Base-by-base conservation (phyloP, 1,140 invertebrate genomes). In the Zaprionus davidi region DNA sequence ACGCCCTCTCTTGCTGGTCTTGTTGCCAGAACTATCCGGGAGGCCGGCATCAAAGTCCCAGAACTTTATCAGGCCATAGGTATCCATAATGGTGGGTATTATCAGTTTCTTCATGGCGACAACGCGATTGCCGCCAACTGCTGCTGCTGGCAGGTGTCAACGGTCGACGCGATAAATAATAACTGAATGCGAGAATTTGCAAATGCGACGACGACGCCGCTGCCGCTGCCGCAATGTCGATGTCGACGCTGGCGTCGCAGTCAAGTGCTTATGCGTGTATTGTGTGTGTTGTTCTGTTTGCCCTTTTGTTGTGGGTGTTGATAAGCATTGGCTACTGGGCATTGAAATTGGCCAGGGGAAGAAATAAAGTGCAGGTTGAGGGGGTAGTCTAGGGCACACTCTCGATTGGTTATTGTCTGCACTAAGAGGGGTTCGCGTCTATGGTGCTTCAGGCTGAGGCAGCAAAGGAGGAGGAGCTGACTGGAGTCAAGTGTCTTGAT, bases 51-150 rank as follows among this genome's bases (percentile, higher is more conserved):
- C 91, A 53, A 92, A 92, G 57, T 88, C 82, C 91, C 91, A 92
- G 60, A 92, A 92, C 66, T 83, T 91, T 53, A 92, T 92, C 59
- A 92, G 63, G 3, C 91, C 91, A 74, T 92, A 92, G 69, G 86
- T 92, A 65, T 92, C 91, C 79, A 92, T 90, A 9, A 86, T 63
- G 2, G 76, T 91, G 20, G 90, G 86, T 85, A 92, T 85, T 66
- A 92, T 92, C 60, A 92, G 76, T 66, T 88, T 88, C 69, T 88
- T 92, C 91, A 92, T 92, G 53, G 75, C 46, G 49, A 41, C 17
- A 44, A 26, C 20, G 26, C 34, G 55, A 49, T 26, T 57, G 55
- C 38, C 46, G 57, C 64, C 51, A 41, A 58, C n/a, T 53, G 6
- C 55, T 34, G 57, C 62, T 24, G 56, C 51, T 57, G 53, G 70